Evolutionary conservation across 2,888 invertebrate genomes (phyloP), one percentile per base, ranked within the genome.

Genomic region (Harpalus rubripes): DNA sequence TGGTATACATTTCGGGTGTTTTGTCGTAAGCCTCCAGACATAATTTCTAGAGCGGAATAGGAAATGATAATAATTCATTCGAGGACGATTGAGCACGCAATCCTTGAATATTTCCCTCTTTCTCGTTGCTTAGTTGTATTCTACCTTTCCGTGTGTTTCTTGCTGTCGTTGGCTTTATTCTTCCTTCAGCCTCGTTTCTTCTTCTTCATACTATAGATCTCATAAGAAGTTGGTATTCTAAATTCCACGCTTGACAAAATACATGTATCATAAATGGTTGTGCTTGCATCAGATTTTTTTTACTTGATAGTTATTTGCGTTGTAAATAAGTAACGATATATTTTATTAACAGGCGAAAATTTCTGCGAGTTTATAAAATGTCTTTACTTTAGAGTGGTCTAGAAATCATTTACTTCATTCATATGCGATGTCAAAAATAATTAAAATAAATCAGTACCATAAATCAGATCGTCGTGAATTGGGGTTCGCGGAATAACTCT

Each of bases 61-160:
- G 84, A 76, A 84, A 84, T 78, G 74, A 84, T 84, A 84, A 84
- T 84, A 84, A 78, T 84, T 84, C 84, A 84, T 84, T 84, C 84
- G 78, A 78, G 78, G 84, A 76, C 84, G 84, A 84, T 84, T 84
- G 84, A 84, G 56, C 84, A 84, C 63, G 65, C 78, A 74, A 59
- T 72, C 74, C 83, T 82, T 22, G 12, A 58, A 32, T 72, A 32
- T 72, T 56, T 82, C 39, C 32, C 72, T 76, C 76, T 32, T 22
- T 76, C 79, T 74, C 72, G 12, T 59, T 83, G 7, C 72, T 83
- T 82, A 58, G 58, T 61, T 82, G 72, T 83, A 59, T 83, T 82
- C 78, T 32, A 78, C 78, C 83, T 59, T 59, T 83, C 82, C 74
- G 82, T 63, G 63, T 82, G 52, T 76, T 72, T 83, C 84, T 59